Evolutionary conservation across 2,888 invertebrate species (phyloP).

Genomic region (Phrixothrix hirtus): DNA sequence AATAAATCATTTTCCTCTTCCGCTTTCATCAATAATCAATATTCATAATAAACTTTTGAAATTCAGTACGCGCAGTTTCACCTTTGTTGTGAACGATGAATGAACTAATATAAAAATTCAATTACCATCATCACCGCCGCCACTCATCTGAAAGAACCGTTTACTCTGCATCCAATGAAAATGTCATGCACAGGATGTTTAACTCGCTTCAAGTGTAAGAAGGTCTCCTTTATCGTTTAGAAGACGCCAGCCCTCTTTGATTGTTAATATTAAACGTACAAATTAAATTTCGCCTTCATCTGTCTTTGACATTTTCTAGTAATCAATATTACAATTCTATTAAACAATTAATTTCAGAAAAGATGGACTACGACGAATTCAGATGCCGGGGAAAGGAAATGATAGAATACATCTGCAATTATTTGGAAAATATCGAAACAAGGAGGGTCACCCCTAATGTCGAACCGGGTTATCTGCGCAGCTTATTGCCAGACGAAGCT

Average conservation of each 20-base stretch:
- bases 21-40: slow-evolving; percentile 4
- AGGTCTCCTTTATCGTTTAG: slow-evolving; percentile 1
- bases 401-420: slow-evolving; percentile 93
- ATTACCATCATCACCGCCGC: slow-evolving; percentile 17
- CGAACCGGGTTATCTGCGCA: slow-evolving; percentile 86
- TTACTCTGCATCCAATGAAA: slow-evolving; percentile 13
- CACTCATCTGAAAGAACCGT: slow-evolving; percentile 13
- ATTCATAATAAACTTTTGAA: slow-evolving; percentile 7
- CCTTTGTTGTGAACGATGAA: slow-evolving; percentile 15
- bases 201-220: slow-evolving; percentile 6
- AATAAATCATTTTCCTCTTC: neutral
- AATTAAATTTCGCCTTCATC: too few species aligned
- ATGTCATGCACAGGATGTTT: slow-evolving; percentile 16
- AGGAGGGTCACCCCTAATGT: slow-evolving; percentile 86
- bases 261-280: too few species aligned
- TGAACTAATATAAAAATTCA: slow-evolving; percentile 27
- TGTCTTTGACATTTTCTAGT: too few species aligned
- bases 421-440: slow-evolving; percentile 78
- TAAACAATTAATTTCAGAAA: slow-evolving; percentile 1
- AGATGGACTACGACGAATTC: slow-evolving; percentile 89
- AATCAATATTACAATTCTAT: too few species aligned
- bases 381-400: slow-evolving; percentile 85
- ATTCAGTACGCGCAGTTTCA: slow-evolving; percentile 10
- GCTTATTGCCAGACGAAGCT: slow-evolving; percentile 77
- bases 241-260: too few species aligned